Base-by-base conservation (phyloP, 2,113 vertebrate genomes). In the Agapornis roseicollis region DNA sequence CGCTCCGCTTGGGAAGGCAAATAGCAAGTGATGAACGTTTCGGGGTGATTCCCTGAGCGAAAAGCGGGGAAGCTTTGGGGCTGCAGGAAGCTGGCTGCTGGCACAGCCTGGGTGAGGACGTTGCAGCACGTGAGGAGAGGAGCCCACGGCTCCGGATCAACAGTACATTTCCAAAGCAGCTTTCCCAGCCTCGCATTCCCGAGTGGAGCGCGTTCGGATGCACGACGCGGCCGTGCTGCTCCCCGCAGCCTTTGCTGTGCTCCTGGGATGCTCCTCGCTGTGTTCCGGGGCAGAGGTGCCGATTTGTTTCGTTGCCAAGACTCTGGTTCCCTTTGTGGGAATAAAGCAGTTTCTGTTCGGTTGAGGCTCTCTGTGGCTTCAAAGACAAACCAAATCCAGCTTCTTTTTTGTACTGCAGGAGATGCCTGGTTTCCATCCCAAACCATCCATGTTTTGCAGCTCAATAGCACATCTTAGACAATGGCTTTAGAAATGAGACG, bases 401-500 rank as follows among this genome's bases (percentile, higher is more conserved):
- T 94, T 76, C 78, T 68, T 95, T 95, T 95, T 89, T 94, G 88
- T 87, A 14, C 37, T 64, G 69, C 56, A 28, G 53, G 88, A 84
- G 93, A 84, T 93, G 94, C 91, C 95, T 96, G 93, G 83, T 97
- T 96, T 92, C 83, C 91, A 95, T 97, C 95, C 94, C 87, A 79
- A 83, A 79, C 92, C 92, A 16, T 92, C 84, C 90, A 77, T 93
- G 91, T 76, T 96, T 80, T 83, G 80, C 74, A 83, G 94, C 71
- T 96, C 90, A 84, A 89, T 94, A 96, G 95, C 88, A 86, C 88
- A 88, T 84, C 91, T 53, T 22, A 97, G 70, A 95, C 96, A 90
- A 96, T 93, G 76, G 85, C 86, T 97, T 97, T 95, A 94, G 95
- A 96, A 97, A 94, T 80, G 55, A 93, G 91, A 96, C 72, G 95